Conservation (phyloP, 2,113 vertebrate genomes). For the Bagarius yarrelli region DNA sequence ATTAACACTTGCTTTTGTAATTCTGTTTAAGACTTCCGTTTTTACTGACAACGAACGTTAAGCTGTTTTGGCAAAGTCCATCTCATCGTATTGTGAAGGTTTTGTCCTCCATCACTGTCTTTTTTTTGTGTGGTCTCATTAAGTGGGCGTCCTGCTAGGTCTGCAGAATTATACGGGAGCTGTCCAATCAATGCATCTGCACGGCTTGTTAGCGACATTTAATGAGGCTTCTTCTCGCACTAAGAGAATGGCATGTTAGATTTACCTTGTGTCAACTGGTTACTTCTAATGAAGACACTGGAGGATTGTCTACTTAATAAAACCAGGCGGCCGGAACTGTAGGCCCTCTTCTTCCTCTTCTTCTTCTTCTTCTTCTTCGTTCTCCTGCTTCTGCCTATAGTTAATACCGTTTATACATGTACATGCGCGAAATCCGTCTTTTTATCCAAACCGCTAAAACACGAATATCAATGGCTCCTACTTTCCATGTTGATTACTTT, state of each 20-base stretch:
- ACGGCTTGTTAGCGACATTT: slow-evolving; percentile 99
- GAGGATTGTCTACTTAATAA: slow-evolving; percentile 75
- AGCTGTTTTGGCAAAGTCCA: slow-evolving; percentile 25
- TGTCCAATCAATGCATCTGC: slow-evolving; percentile 96
- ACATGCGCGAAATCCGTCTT: slow-evolving; percentile 10
- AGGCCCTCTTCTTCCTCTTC: slow-evolving; percentile 61
- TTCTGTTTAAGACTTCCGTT: slow-evolving; percentile 23
- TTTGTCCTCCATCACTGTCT: slow-evolving; percentile 52
- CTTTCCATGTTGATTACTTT: neutral
- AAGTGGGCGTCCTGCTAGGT: slow-evolving; percentile 95
- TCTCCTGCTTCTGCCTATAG: slow-evolving; percentile 60
- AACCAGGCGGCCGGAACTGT: slow-evolving; percentile 73
- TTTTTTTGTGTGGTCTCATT: slow-evolving; percentile 96
- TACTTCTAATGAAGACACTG: slow-evolving; percentile 94
- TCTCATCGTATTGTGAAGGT: slow-evolving; percentile 54
- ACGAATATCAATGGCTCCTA: neutral
- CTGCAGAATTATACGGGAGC: slow-evolving; percentile 86
- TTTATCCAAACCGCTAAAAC: neutral
- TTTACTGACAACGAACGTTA: neutral
- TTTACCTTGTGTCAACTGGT: slow-evolving; percentile 98
- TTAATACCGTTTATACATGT: neutral
- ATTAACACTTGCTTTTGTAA: slow-evolving; percentile 18
- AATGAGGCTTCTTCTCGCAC: slow-evolving; percentile 92
- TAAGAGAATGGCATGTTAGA: slow-evolving; percentile 89
- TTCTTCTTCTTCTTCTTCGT: slow-evolving; percentile 64